phyloP scores from a whole-genome alignment of 2,888 invertebrate species.

The Incurvaria masculella region DNA sequence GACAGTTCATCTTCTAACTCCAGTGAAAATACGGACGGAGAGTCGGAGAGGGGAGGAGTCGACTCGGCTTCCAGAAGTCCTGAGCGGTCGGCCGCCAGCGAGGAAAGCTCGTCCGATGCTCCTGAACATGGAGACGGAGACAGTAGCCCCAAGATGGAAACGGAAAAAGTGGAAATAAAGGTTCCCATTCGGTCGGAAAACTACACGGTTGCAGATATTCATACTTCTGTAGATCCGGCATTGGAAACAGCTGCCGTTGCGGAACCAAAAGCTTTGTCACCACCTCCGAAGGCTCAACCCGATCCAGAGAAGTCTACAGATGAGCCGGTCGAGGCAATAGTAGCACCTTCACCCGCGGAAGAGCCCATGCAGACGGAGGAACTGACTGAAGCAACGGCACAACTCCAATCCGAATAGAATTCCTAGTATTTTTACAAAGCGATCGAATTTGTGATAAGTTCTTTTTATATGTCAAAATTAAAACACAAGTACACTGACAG shows the following conservation, averaged over 20 bases:
- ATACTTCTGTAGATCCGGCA: not conserved
- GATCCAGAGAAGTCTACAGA: not conserved
- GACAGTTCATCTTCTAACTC: conserved; percentile 1
- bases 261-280: not conserved
- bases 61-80: not conserved
- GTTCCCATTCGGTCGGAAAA: not conserved
- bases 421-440: no score
- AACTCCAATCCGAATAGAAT: no score
- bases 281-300: not conserved
- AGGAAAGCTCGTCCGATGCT: not conserved
- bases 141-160: not conserved
- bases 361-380: not conserved
- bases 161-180: not conserved
- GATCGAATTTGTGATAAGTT: no score
- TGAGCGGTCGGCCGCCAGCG: not conserved
- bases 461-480: no score
- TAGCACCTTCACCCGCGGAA: not conserved
- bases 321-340: not conserved
- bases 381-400: not conserved
- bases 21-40: not conserved
- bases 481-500: no score
- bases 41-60: not conserved
- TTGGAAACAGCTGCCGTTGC: not conserved
- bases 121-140: not conserved
- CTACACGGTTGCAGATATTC: not conserved